These are phyloP conservation scores for Noctilio leporinus DNA, from an alignment of 2,113 vertebrate genomes.

Conservation along the genomic window DNA sequence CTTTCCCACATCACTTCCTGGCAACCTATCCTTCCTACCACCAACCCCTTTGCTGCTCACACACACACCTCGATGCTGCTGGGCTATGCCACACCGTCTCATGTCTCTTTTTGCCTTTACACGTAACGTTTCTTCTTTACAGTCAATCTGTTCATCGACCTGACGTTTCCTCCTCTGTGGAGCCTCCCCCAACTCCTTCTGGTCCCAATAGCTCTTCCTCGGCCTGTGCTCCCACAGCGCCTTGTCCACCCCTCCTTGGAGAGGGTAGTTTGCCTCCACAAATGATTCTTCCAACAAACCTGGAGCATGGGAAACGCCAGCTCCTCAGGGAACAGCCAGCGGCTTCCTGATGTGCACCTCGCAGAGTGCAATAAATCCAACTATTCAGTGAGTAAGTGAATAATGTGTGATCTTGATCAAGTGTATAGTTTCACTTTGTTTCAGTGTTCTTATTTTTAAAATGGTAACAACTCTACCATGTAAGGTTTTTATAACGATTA, in stretches of 20 bases:
- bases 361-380: background rate
- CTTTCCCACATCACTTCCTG: background rate
- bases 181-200: background rate
- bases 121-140: background rate
- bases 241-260: background rate
- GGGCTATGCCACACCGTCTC: background rate
- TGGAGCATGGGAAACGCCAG: background rate
- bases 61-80: background rate
- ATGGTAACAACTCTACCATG: background rate
- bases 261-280: background rate
- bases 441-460: background rate
- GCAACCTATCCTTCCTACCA: background rate
- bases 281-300: background rate
- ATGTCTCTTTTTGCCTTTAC: background rate
- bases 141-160: background rate
- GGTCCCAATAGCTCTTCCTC: background rate
- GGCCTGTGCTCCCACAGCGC: rapidly evolving
- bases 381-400: background rate
- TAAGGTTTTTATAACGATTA: slow-evolving; percentile 2
- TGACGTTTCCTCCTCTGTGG: background rate
- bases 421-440: background rate
- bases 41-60: no score
- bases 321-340: background rate
- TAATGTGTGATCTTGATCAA: background rate
- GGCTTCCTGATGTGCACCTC: background rate